Conservation (phyloP, 2,113 vertebrate species). For the Prionailurus viverrinus region DNA sequence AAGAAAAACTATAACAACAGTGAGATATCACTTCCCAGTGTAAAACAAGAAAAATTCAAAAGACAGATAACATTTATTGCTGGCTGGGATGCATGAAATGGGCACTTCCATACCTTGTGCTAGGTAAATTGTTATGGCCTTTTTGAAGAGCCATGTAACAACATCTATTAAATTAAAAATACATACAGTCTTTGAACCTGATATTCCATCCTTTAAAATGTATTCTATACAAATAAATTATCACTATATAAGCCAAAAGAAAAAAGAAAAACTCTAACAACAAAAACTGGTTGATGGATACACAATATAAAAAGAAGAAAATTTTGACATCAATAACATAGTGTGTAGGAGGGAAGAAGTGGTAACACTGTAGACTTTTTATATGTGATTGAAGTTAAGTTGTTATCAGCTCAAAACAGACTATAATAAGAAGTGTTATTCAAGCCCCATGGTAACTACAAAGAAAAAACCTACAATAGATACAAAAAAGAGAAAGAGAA, state of each 20-base stretch:
- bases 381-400: not conserved
- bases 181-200: not conserved
- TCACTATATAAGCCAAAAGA: not conserved
- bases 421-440: not conserved
- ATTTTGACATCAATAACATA: not conserved
- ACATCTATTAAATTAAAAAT: slow-evolving; percentile 36
- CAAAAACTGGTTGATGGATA: not conserved
- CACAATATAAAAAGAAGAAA: not conserved
- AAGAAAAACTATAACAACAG: not conserved
- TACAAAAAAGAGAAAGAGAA: not conserved
- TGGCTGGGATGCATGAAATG: not conserved
- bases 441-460: not conserved
- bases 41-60: not conserved
- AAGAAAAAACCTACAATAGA: not conserved
- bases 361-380: not conserved
- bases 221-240: not conserved
- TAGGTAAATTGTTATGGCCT: not conserved
- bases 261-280: not conserved
- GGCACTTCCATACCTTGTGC: not conserved
- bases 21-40: not conserved
- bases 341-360: not conserved
- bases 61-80: not conserved
- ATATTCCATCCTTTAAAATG: not conserved
- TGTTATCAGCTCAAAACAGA: not conserved
- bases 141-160: not conserved